A percentile compares a stretch with the other conserved stretches of the same genome.
Evolutionary conservation across 1,140 invertebrate species (phyloP).

Genomic region (Drosophila oshimai): DNA sequence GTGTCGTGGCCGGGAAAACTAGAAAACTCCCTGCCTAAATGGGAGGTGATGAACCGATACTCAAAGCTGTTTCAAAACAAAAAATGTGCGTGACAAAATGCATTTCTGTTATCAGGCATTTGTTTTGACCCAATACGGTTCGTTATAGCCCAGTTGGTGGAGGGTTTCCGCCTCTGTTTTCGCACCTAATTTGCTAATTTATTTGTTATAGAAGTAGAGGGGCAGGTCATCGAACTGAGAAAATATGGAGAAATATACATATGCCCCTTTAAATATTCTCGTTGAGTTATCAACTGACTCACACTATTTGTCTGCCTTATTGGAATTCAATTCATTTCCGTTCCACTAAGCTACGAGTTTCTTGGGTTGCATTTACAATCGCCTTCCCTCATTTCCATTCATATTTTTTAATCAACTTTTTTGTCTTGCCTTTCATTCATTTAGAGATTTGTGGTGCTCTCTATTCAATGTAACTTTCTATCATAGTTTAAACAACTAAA

Average conservation of each 20-base stretch:
- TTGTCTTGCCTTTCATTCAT: conserved; percentile 10
- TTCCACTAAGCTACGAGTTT: conserved; percentile 18
- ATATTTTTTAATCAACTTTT: conserved; percentile 57
- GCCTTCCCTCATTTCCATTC: conserved; percentile 4
- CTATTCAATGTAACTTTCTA: conserved; percentile 9
- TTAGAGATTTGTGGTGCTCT: not conserved
- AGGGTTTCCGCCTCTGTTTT: conserved; percentile 16
- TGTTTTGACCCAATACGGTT: conserved; percentile 39
- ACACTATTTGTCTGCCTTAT: conserved; percentile 1
- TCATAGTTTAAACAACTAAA: conserved; percentile 7
- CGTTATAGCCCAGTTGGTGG: not conserved
- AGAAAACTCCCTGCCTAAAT: not conserved
- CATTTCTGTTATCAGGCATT: conserved; percentile 56
- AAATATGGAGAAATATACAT: not conserved
- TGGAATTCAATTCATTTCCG: conserved; percentile 29
- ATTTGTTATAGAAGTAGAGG: not conserved
- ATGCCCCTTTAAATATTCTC: not conserved
- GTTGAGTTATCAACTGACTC: conserved; percentile 4
- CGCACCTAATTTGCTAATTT: conserved; percentile 48
- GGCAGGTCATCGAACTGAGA: conserved; percentile 14
- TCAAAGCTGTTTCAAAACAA: conserved; percentile 22
- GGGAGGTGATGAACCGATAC: conserved; percentile 12
- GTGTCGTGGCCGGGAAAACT: conserved; percentile 22
- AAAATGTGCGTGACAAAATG: conserved; percentile 70
- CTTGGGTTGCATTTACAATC: conserved; percentile 21